phyloP scores from a whole-genome alignment of 2,888 invertebrate species.

The Lacanobia oleracea region DNA sequence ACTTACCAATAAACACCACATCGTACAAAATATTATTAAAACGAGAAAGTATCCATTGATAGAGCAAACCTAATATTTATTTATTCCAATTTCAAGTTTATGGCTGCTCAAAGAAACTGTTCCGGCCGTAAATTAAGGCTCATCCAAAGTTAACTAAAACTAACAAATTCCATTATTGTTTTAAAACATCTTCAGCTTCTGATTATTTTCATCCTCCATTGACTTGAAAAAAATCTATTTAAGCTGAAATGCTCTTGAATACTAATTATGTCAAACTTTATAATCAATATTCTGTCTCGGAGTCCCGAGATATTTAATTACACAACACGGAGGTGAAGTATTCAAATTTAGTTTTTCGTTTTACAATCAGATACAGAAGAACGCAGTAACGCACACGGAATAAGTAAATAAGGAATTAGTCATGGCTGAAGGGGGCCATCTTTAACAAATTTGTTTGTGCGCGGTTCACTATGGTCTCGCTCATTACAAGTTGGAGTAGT shows the following conservation, averaged over 20 bases:
- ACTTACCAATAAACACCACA: too few species aligned
- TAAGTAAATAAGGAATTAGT: conserved; percentile 6
- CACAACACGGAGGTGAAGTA: conserved; percentile 1
- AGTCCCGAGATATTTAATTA: conserved; percentile 10
- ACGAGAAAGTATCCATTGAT: too few species aligned
- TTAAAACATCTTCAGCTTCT: not conserved
- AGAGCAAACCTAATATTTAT: too few species aligned
- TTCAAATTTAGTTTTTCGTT: conserved; percentile 28
- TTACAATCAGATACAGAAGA: conserved; percentile 43
- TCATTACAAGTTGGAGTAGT: conserved; percentile 22
- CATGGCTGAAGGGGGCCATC: too few species aligned
- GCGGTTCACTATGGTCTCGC: conserved; percentile 5
- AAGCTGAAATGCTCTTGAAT: conserved; percentile 8
- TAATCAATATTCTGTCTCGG: conserved; percentile 7
- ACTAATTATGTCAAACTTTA: conserved; percentile 16
- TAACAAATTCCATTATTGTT: not conserved
- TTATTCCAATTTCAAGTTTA: too few species aligned
- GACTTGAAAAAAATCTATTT: not conserved
- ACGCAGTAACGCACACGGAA: conserved; percentile 35
- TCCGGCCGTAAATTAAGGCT: not conserved
- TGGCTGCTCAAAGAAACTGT: too few species aligned
- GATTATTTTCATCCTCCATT: not conserved
- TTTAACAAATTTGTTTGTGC: conserved; percentile 12
- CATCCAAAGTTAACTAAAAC: not conserved
- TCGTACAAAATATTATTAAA: too few species aligned